These are phyloP conservation scores for Drosophila fulvimacula DNA, from an alignment of 2,888 invertebrate species.

Conservation along the genomic window DNA sequence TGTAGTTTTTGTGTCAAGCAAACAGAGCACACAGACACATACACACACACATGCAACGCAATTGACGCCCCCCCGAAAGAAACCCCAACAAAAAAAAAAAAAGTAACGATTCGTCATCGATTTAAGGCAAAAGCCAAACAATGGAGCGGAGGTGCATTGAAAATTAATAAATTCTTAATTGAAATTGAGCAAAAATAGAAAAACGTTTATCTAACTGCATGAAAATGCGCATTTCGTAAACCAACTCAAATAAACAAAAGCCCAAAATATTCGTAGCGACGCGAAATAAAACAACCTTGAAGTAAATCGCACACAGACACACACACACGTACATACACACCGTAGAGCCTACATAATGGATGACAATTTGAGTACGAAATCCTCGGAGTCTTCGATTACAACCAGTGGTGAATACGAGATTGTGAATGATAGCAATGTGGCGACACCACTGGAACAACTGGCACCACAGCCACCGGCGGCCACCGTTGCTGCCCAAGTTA, in stretches of 20 bases:
- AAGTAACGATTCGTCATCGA: slow-evolving; percentile 82
- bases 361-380: slow-evolving; percentile 88
- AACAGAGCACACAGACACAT: slow-evolving; percentile 33
- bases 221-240: slow-evolving; percentile 66
- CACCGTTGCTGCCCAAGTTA: slow-evolving; percentile 39
- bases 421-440: slow-evolving; percentile 86
- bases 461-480: slow-evolving; percentile 23
- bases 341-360: slow-evolving; percentile 85
- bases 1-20: slow-evolving; percentile 64
- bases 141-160: slow-evolving; percentile 63
- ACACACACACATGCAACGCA: slow-evolving; percentile 47
- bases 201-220: slow-evolving; percentile 31
- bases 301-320: slow-evolving; percentile 20
- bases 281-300: slow-evolving; percentile 61
- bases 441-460: slow-evolving; percentile 81
- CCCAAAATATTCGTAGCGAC: slow-evolving; percentile 28
- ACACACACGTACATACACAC: slow-evolving; percentile 19
- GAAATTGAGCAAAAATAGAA: slow-evolving; percentile 44
- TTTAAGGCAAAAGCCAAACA: slow-evolving; percentile 72
- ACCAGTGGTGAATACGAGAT: slow-evolving; percentile 90
- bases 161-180: slow-evolving; percentile 65
- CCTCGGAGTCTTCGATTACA: slow-evolving; percentile 89
- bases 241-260: slow-evolving; percentile 22
- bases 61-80: slow-evolving; percentile 69
- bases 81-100: slow-evolving; percentile 32